Percentiles rank a stretch among this genome's conserved stretches.
These are phyloP conservation scores for Campylorhamphus procurvoides DNA, from an alignment of 2,113 vertebrate genomes.

Conservation along the genomic window DNA sequence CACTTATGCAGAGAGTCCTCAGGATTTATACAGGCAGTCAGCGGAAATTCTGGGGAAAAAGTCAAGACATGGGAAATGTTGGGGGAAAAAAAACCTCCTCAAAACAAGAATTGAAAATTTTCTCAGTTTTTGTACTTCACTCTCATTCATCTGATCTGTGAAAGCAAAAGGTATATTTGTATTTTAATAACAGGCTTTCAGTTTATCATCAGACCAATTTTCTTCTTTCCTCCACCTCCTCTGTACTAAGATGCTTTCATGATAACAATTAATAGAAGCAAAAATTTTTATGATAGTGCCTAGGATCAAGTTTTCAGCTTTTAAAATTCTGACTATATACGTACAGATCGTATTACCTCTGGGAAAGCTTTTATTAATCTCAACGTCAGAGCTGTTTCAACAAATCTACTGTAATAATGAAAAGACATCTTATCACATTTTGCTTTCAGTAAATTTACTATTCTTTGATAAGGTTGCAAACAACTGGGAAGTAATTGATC, in stretches of 20 bases:
- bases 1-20: background rate
- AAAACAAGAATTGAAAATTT: background rate
- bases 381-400: conserved; percentile 73
- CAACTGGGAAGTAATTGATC: conserved; percentile 82
- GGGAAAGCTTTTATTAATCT: conserved; percentile 76
- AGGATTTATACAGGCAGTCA: background rate
- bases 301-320: conserved; percentile 49
- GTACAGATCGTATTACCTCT: conserved; percentile 62
- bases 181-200: conserved; percentile 40
- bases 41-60: background rate
- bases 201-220: conserved; percentile 19
- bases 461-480: conserved; percentile 81
- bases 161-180: background rate
- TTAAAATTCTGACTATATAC: conserved; percentile 63
- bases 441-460: conserved; percentile 77
- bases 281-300: conserved; percentile 30
- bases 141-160: background rate
- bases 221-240: background rate
- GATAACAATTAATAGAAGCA: conserved; percentile 59
- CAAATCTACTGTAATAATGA: conserved; percentile 79
- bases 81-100: background rate
- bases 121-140: background rate
- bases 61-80: background rate
- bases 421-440: conserved; percentile 78
- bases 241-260: background rate